Base-by-base conservation (phyloP, 2,797 vertebrate species). In the Amblyraja radiata region DNA sequence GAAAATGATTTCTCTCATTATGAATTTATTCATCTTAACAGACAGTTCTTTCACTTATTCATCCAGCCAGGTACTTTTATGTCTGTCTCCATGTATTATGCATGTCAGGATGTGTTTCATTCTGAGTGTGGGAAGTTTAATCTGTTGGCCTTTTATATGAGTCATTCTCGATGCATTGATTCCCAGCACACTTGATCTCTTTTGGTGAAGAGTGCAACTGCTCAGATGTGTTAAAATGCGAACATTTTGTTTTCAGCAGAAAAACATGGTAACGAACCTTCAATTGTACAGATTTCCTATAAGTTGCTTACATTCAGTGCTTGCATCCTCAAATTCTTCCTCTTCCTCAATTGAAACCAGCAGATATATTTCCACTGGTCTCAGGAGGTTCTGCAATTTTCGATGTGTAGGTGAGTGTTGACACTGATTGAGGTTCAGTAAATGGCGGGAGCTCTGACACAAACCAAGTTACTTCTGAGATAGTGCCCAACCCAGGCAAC, bases 31-130 rank as follows among this genome's bases (percentile, higher is more conserved):
- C 61, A 88, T 88, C 63, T 68, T 32, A 65, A 16, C 14, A 65
- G n/a, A 21, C 61, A 88, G 84, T 88, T 88, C 84, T 88, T 88
- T 88, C 84, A 88, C 65, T 88, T 88, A 88, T 68, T 88, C 84
- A 36, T 36, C n/a, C 10, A 32, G 61, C 84, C 9, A 10, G 63
- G 28, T 88, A 88, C 63, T 88, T 88, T 68, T 68, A 88, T 54
- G 46, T 68, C 84, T 10, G 63, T 65, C 84, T 68, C 84, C 65
- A 32, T 88, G 32, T 88, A 68, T 88, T 88, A 68, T 68, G 18
- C 6, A 18, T 68, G 84, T 88, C 84, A 88, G 16, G 84, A 88
- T 68, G 63, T 88, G 61, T 88, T 68, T 68, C 16, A 68, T 68
- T 88, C 63, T 8, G 14, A 36, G 63, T 32, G 63, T 88, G 63